These are phyloP conservation scores for Porites evermanni DNA, from an alignment of 92 coral and sea anemone genomes.

Conservation along the genomic window DNA sequence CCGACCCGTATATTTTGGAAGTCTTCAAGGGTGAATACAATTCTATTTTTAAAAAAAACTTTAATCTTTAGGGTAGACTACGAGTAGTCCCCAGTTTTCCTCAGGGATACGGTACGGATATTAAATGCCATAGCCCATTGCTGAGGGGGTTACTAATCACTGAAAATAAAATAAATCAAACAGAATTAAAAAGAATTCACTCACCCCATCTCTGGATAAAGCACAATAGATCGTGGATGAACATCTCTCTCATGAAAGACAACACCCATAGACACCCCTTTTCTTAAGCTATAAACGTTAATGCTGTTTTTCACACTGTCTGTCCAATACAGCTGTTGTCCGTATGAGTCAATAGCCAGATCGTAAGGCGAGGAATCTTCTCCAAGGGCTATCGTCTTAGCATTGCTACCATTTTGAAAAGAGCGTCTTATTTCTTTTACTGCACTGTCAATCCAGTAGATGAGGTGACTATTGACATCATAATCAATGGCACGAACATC, in stretches of 20 bases:
- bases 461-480: slow-evolving; percentile 77
- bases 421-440: slow-evolving; percentile 63
- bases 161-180: not conserved
- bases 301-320: slow-evolving; percentile 74
- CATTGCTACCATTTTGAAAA: slow-evolving; percentile 74
- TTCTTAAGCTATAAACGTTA: slow-evolving; percentile 83
- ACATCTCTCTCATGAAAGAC: slow-evolving; percentile 53
- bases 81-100: too few species aligned
- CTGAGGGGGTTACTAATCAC: too few species aligned
- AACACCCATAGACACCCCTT: slow-evolving; percentile 55
- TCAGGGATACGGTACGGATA: too few species aligned
- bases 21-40: too few species aligned
- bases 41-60: too few species aligned
- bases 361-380: slow-evolving; percentile 69
- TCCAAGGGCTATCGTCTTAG: slow-evolving; percentile 33
- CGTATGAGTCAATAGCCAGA: slow-evolving; percentile 92
- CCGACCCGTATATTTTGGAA: too few species aligned
- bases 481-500: slow-evolving; percentile 84
- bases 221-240: slow-evolving; percentile 79
- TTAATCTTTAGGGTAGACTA: too few species aligned
- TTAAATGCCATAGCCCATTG: not conserved
- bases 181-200: not conserved
- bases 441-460: slow-evolving; percentile 86
- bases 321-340: slow-evolving; percentile 91
- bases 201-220: slow-evolving; percentile 94